Percentiles rank a stretch among this genome's conserved stretches.
Evolutionary conservation across 1,140 invertebrate species (phyloP).

Genomic region (Drosophila ananassae): DNA sequence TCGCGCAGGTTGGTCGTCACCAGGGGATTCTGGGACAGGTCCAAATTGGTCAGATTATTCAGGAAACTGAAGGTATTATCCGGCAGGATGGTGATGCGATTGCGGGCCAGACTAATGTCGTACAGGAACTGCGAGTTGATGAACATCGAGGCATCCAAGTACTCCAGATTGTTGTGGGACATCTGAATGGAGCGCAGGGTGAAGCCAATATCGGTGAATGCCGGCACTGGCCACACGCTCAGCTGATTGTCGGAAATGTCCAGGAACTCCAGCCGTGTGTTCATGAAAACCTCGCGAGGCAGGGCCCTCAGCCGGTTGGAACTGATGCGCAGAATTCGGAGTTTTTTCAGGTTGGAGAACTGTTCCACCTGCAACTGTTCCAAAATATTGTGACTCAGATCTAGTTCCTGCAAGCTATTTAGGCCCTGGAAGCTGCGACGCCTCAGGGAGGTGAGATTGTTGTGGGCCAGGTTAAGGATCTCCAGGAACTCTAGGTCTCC

Average conservation of each 20-base stretch:
- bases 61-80: constrained; percentile 95
- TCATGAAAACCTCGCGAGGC: constrained; percentile 91
- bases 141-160: constrained; percentile 94
- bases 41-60: constrained; percentile 90
- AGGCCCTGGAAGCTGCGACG: constrained; percentile 91
- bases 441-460: constrained; percentile 89
- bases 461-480: constrained; percentile 90
- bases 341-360: constrained; percentile 90
- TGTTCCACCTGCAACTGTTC: constrained; percentile 91
- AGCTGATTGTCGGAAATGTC: constrained; percentile 92
- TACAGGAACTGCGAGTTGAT: constrained; percentile 91
- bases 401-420: constrained; percentile 90
- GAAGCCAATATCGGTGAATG: constrained; percentile 90
- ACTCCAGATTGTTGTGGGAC: constrained; percentile 92
- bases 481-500: constrained; percentile 89
- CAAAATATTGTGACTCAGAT: constrained; percentile 91
- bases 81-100: constrained; percentile 92
- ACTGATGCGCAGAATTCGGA: constrained; percentile 91
- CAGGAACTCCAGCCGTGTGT: constrained; percentile 91
- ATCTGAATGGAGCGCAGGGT: constrained; percentile 91
- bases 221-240: constrained; percentile 89
- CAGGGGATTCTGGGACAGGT: constrained; percentile 92
- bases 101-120: constrained; percentile 91
- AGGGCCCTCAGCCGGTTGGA: constrained; percentile 91
- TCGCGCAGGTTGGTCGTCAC: constrained; percentile 94